Percentiles rank a stretch among this genome's conserved stretches.
Conservation (phyloP, 2,797 vertebrate genomes). For the Nothura maculosa region DNA sequence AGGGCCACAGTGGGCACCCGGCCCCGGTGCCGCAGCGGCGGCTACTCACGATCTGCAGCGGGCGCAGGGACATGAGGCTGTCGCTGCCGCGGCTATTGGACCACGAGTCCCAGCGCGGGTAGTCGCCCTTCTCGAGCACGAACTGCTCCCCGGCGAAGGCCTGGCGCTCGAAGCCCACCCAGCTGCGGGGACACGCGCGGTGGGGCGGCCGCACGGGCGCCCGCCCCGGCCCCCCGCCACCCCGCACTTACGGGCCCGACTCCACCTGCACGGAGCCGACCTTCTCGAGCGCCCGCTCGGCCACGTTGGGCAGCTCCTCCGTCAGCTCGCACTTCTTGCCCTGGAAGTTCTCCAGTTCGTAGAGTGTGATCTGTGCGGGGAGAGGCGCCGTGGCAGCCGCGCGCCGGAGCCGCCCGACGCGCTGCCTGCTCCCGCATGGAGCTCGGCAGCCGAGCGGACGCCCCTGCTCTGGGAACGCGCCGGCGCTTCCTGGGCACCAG, state of each 20-base stretch:
- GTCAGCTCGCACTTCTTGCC: slow-evolving; percentile 87
- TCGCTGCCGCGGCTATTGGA: slow-evolving; percentile 91
- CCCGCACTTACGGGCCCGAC: slow-evolving; percentile 90
- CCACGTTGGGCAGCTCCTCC: slow-evolving; percentile 88
- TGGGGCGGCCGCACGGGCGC: neutral
- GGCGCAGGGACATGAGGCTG: slow-evolving; percentile 89
- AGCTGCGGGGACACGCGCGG: slow-evolving; percentile 72
- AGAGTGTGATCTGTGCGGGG: slow-evolving; percentile 84
- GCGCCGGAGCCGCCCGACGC: no score
- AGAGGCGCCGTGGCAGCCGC: neutral
- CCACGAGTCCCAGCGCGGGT: slow-evolving; percentile 94
- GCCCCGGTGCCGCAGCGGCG: no score
- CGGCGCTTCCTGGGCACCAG: fast-evolving
- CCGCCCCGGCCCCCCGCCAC: fast-evolving
- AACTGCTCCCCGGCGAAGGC: slow-evolving; percentile 90
- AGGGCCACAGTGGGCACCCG: neutral
- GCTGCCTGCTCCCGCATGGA: no score
- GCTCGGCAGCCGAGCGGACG: fast-evolving
- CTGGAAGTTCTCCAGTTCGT: slow-evolving; percentile 93
- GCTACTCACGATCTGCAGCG: slow-evolving; percentile 87
- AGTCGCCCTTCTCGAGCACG: slow-evolving; percentile 93
- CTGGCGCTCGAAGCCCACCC: slow-evolving; percentile 88
- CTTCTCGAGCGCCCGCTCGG: slow-evolving; percentile 88
- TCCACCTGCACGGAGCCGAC: slow-evolving; percentile 92
- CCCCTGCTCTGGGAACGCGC: fast-evolving